Percentiles rank a stretch among this genome's conserved stretches.
These are phyloP conservation scores for Pachyramphus minor DNA, from an alignment of 2,113 vertebrate species.

Conservation along the genomic window DNA sequence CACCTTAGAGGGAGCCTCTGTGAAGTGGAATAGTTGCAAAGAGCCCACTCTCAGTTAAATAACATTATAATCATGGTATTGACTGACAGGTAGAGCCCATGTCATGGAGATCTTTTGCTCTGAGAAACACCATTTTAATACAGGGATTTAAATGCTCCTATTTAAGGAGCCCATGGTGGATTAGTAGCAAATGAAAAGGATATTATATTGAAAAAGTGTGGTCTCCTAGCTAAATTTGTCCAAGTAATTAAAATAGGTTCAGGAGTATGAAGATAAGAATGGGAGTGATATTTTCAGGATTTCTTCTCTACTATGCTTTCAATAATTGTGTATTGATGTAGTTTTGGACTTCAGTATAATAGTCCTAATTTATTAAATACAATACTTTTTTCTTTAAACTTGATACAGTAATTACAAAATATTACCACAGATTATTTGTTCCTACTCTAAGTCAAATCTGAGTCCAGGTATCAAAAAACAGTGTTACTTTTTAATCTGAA, in stretches of 20 bases:
- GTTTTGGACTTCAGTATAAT: neutral
- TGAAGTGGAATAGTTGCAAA: neutral
- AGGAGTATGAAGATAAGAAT: neutral
- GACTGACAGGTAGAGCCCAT: neutral
- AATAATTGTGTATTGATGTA: neutral
- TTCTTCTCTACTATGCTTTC: neutral
- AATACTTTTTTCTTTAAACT: neutral
- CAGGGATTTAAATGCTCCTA: neutral
- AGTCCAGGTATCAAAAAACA: neutral
- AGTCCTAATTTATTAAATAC: neutral
- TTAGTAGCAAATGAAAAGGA: neutral
- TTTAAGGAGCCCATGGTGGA: neutral
- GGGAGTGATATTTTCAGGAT: neutral
- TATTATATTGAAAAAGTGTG: neutral
- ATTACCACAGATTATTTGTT: neutral
- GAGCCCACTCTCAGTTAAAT: neutral
- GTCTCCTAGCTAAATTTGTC: neutral
- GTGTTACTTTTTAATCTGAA: neutral
- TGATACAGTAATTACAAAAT: neutral
- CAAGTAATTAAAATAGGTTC: neutral
- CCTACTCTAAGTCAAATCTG: neutral
- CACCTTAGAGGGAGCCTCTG: neutral
- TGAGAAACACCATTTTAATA: neutral
- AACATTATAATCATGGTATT: neutral
- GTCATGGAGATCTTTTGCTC: neutral